Evolutionary conservation across 2,888 invertebrate genomes (phyloP), one percentile per base, ranked within the genome.

Genomic region (Hemaris fuciformis): DNA sequence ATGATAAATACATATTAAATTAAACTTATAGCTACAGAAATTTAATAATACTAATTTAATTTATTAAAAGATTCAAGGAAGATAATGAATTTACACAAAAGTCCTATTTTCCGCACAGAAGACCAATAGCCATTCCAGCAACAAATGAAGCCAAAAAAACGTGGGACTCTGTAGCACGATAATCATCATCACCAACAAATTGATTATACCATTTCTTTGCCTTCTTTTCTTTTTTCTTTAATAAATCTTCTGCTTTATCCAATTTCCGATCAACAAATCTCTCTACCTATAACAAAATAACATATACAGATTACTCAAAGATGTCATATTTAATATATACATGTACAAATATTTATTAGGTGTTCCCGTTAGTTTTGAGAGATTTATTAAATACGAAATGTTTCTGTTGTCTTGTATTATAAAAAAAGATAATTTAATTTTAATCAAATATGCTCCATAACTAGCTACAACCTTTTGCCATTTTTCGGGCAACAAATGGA

Each of bases 61-160:
- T 53, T 27, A 27, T 15, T 8, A 53, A 27, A 15, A 31, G 18
- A 31, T 53, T 31, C 31, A 27, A 4, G 31, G 31, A 53, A 31
- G 53, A 27, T 27, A 15, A 8, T 48, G 1, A 53, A 15, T 53
- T 53, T 53, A 15, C 18, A 53, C 15, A 15, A 1, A 7, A 0
- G 3, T 31, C 18, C 77, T 87, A 91, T 76, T 92, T 88, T 60
- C 93, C 93, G 73, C 93, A 93, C 63, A 93, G 71, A 34, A 95
- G 84, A 62, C 97, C 97, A 77, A 97, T 80, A 62, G 96, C 96
- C 78, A 97, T 84, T 60, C 97, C 97, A 71, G 95, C 96, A 69
- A 95, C 93, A 87, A 97, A 97, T n/a, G 96, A 96, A 60, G 95
- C 94, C 69, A 96, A 75, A 84, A 97, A 97, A 67, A 97, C 94